A percentile compares a stretch with the other conserved stretches of the same genome.
These are phyloP conservation scores for Emmelina monodactyla DNA, from an alignment of 2,888 invertebrate species.

Conservation along the genomic window DNA sequence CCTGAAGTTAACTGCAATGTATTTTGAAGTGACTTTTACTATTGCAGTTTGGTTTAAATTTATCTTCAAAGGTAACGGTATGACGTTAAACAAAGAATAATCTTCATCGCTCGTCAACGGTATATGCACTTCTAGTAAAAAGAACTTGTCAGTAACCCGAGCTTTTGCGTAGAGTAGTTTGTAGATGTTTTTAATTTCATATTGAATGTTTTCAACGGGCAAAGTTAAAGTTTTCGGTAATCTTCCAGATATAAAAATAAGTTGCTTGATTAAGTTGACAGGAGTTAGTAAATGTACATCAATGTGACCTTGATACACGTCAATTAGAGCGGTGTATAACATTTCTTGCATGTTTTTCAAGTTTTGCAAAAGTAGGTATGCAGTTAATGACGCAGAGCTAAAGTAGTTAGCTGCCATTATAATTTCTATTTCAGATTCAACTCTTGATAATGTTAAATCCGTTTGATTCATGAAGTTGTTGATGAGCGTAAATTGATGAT, in stretches of 20 bases:
- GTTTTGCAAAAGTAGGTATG: conserved; percentile 7
- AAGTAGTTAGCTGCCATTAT: conserved; percentile 8
- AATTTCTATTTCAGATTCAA: conserved; percentile 1
- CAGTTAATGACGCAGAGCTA: conserved; percentile 7
- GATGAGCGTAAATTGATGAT: conserved; percentile 3
- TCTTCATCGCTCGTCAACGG: conserved; percentile 11
- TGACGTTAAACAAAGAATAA: conserved; percentile 6
- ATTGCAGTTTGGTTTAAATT: no score
- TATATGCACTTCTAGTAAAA: conserved; percentile 12
- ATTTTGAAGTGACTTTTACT: no score
- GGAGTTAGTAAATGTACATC: conserved; percentile 16
- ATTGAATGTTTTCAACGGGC: conserved; percentile 12
- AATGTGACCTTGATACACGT: conserved; percentile 15
- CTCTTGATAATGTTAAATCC: conserved; percentile 1
- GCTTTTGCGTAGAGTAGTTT: conserved; percentile 15
- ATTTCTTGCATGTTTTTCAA: conserved; percentile 13
- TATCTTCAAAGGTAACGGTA: conserved; percentile 9
- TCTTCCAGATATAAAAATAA: conserved; percentile 11
- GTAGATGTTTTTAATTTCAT: conserved; percentile 14
- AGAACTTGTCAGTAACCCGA: conserved; percentile 11
- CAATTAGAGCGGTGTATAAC: conserved; percentile 14
- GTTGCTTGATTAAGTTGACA: conserved; percentile 11
- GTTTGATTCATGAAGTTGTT: conserved; percentile 7
- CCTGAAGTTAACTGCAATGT: no score
- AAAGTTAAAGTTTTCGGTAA: conserved; percentile 12